Evolutionary conservation across 1,140 invertebrate species (phyloP), one percentile per base, ranked within the genome.

Genomic region (Leucophenga varia): DNA sequence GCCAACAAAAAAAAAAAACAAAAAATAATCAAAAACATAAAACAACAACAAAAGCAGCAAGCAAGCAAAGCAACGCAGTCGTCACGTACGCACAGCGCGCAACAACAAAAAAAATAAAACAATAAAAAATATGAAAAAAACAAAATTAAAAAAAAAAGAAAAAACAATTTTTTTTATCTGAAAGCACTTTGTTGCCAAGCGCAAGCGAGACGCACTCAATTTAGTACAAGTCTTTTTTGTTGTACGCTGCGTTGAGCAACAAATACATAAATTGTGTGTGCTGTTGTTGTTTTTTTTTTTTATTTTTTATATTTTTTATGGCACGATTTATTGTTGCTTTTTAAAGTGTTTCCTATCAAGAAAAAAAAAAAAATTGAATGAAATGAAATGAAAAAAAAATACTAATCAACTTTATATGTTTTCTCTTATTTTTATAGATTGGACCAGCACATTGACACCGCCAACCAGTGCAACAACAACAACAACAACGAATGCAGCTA

Each of bases 381-480:
- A n/a, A n/a, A n/a, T n/a, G n/a, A n/a, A n/a, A n/a, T n/a, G n/a
- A n/a, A n/a, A n/a, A n/a, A n/a, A n/a, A n/a, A n/a, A n/a, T 43
- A 63, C 56, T 63, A 37, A 64, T 57, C 56, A 57, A 31, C 32
- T 9, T 36, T 54, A 30, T 40, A 16, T 48, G 47, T 49, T 52
- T 25, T 22, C 42, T 43, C n/a, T 53, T 43, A 32, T 37, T 51
- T 55, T 30, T 57, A 30, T 41, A 74, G 71, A 74, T 61, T 75
- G 72, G 72, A 74, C 61, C 56, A 67, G 59, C 55, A 58, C 61
- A 48, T 59, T 72, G 55, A 60, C 69, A 54, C 55, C 59, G 51
- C 61, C 54, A 21, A 35, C 38, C 60, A 63, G 39, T 54, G 47
- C 54, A 19, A 13, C 38, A 38, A 41, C 44, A 51, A 28, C 57